Percentiles rank a stretch among this genome's conserved stretches.
phyloP scores from a whole-genome alignment of 1,140 invertebrate species.

The Gryllus bimaculatus region DNA sequence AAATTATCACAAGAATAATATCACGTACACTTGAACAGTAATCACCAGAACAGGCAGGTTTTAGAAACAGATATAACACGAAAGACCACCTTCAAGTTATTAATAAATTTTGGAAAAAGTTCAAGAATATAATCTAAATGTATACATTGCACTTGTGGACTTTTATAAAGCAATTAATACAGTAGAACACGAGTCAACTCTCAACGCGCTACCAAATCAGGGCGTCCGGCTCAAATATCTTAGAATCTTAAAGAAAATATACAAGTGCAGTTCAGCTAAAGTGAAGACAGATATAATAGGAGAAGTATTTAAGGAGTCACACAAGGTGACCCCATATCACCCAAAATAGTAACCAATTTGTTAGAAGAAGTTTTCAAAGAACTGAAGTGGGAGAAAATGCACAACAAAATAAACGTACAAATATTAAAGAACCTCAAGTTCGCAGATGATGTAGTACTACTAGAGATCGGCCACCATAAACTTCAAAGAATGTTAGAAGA shows the following conservation, averaged over 20 bases:
- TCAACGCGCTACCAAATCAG: neutral
- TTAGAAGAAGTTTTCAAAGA: constrained; percentile 6
- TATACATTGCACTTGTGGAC: constrained; percentile 2
- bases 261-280: neutral
- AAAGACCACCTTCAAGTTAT: constrained; percentile 6
- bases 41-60: constrained; percentile 10
- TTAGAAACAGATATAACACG: constrained; percentile 1
- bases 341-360: neutral
- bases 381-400: neutral
- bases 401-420: neutral
- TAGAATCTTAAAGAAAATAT: constrained; percentile 10
- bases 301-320: neutral
- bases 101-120: constrained; percentile 2
- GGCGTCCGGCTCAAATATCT: neutral
- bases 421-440: neutral
- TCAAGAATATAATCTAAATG: neutral
- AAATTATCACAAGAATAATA: too few species aligned
- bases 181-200: neutral
- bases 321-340: constrained; percentile 6
- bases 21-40: too few species aligned
- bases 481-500: neutral
- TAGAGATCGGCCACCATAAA: neutral
- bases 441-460: constrained; percentile 8
- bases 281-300: constrained; percentile 6
- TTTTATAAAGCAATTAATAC: constrained; percentile 12